Evolutionary conservation across 2,888 invertebrate genomes (phyloP).

Genomic region (Dioctria rufipes): DNA sequence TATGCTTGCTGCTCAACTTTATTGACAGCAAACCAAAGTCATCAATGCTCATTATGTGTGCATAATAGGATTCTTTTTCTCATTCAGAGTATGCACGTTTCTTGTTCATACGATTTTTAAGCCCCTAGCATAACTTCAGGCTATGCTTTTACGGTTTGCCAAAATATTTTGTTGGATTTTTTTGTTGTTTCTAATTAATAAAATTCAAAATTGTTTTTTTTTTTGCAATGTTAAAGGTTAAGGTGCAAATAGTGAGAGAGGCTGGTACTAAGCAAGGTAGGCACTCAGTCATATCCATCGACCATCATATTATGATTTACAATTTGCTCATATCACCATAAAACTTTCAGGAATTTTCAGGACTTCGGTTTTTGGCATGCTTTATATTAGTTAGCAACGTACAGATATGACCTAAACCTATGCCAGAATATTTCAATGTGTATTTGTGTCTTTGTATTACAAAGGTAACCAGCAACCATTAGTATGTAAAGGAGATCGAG

Average conservation of each 20-base stretch:
- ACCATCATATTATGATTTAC: no score
- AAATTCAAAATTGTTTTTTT: neutral
- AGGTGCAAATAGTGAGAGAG: no score
- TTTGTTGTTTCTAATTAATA: neutral
- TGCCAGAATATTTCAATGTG: no score
- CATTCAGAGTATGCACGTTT: neutral
- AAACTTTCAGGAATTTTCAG: neutral
- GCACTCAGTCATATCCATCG: no score
- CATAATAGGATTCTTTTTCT: conserved; percentile 21
- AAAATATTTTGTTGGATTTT: conserved; percentile 25
- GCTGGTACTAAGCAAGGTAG: no score
- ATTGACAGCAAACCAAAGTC: neutral
- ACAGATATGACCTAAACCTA: no score
- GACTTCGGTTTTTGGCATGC: neutral
- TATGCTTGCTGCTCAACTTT: neutral
- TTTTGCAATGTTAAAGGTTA: no score
- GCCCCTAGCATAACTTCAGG: conserved; percentile 11
- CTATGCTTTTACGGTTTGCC: conserved; percentile 11
- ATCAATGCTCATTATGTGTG: conserved; percentile 32
- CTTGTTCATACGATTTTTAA: conserved; percentile 34
- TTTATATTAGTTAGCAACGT: no score
- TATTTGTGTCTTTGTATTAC: no score
- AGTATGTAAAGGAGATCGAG: no score
- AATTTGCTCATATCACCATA: no score
- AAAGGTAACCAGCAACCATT: no score